These are phyloP conservation scores for Luffia ferchaultella DNA, from an alignment of 2,888 invertebrate species.

Conservation along the genomic window DNA sequence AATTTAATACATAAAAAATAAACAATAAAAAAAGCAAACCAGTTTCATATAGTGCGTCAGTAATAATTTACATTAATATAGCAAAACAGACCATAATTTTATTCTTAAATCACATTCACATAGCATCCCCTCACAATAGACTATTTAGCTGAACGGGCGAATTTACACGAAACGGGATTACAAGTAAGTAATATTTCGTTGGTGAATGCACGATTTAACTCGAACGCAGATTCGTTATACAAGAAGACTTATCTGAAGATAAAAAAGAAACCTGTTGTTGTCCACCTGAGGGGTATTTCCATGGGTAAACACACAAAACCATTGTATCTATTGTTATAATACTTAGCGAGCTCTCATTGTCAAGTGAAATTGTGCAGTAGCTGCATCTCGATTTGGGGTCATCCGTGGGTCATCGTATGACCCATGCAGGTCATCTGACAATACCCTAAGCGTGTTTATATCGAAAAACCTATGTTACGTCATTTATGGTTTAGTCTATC, in stretches of 20 bases:
- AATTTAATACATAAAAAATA: background rate
- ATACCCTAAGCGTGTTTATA: constrained; percentile 44
- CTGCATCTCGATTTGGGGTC: too few relatives aligned
- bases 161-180: background rate
- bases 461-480: constrained; percentile 28
- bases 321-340: constrained; percentile 56
- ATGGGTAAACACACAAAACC: constrained; percentile 63
- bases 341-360: constrained; percentile 33
- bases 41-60: background rate
- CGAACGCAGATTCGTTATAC: constrained; percentile 65
- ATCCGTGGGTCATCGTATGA: too few relatives aligned
- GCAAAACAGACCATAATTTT: background rate
- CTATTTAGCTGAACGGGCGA: background rate
- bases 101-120: background rate
- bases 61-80: background rate
- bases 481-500: background rate
- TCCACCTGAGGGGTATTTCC: constrained; percentile 46
- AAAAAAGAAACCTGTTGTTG: constrained; percentile 60
- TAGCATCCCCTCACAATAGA: background rate
- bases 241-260: constrained; percentile 57
- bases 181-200: constrained; percentile 20
- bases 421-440: constrained; percentile 51
- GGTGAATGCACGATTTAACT: constrained; percentile 59
- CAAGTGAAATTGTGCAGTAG: background rate
- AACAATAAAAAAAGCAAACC: background rate